Evolutionary conservation across 2,113 vertebrate species (phyloP).

Genomic region (Datnioides undecimradiatus): DNA sequence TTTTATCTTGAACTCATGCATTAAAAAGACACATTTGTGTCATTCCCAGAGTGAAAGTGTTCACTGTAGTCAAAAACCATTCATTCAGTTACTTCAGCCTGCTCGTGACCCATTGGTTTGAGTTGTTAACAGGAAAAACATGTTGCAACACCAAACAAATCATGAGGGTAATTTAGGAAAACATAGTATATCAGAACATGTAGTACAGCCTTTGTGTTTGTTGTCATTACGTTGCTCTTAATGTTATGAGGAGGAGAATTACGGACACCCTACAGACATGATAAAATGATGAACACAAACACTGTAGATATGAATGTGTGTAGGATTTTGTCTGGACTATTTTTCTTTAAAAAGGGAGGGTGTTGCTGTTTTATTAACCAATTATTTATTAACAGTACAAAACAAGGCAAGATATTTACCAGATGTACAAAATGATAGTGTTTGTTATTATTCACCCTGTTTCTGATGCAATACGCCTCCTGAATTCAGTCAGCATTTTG

Average conservation of each 20-base stretch:
- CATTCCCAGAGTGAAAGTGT: background rate
- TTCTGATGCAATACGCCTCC: slow-evolving; percentile 46
- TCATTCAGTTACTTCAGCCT: slow-evolving; percentile 14
- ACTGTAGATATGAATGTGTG: background rate
- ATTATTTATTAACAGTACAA: slow-evolving; percentile 29
- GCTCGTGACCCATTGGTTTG: background rate
- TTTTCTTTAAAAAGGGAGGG: background rate
- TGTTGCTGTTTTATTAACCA: slow-evolving; percentile 6
- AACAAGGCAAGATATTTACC: slow-evolving; percentile 45
- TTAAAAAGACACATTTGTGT: slow-evolving; percentile 5
- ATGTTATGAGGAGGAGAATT: background rate
- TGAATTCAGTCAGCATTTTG: slow-evolving; percentile 33
- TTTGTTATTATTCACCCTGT: slow-evolving; percentile 39
- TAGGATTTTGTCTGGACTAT: slow-evolving; percentile 11
- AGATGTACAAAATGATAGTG: slow-evolving; percentile 20
- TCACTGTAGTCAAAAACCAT: slow-evolving; percentile 15
- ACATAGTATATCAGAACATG: background rate
- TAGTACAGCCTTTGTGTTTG: background rate
- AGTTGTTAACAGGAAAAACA: background rate
- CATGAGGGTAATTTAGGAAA: background rate
- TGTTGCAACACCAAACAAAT: background rate
- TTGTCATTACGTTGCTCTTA: background rate
- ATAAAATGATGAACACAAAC: background rate
- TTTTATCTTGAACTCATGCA: background rate
- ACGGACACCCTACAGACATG: background rate